Conservation (phyloP, 2,113 vertebrate species). For the Stomatorhinus ivindoensis region DNA sequence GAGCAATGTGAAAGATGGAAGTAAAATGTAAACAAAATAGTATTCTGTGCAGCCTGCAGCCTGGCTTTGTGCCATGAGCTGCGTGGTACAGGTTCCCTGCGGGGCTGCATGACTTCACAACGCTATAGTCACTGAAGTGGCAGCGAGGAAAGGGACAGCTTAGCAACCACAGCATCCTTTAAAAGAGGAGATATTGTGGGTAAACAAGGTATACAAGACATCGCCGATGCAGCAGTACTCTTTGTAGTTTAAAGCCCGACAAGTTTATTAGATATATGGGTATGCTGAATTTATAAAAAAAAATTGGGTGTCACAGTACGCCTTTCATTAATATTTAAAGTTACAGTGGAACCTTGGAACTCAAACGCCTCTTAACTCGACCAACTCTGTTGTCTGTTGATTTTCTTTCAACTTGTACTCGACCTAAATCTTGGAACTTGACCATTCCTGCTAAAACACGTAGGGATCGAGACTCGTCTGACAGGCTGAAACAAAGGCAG, state of each 20-base stretch:
- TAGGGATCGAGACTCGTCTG: too few species aligned
- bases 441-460: too few species aligned
- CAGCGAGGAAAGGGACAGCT: background rate
- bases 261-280: background rate
- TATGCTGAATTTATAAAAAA: background rate
- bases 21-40: background rate
- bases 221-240: background rate
- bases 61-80: constrained; percentile 31
- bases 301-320: background rate
- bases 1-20: background rate
- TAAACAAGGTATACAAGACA: background rate
- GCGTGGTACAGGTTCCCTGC: background rate
- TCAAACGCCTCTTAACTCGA: too few species aligned
- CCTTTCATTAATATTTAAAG: background rate
- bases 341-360: too few species aligned
- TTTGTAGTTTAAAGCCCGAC: background rate
- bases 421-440: too few species aligned
- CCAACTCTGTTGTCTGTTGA: too few species aligned
- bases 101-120: background rate
- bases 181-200: background rate
- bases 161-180: background rate
- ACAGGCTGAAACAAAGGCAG: too few species aligned
- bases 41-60: constrained; percentile 35
- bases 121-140: background rate
- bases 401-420: too few species aligned